Conservation (phyloP, 2,797 vertebrate species). For the Uromys caudimaculatus region DNA sequence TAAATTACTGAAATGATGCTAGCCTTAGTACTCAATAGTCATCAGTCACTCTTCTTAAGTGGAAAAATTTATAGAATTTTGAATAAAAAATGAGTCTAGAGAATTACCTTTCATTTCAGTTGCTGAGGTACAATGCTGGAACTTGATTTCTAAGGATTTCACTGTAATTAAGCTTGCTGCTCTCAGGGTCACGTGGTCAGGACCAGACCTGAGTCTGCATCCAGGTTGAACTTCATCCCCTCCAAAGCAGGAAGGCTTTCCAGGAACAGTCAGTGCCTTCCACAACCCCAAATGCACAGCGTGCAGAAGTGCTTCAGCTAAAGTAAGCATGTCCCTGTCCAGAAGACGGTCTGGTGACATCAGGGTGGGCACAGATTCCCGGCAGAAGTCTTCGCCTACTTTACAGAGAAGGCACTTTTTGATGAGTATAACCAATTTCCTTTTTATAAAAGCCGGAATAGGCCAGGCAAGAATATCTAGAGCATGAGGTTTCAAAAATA, state of each 20-base stretch:
- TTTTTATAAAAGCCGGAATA: constrained; percentile 89
- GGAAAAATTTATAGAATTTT: not conserved
- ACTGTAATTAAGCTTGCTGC: constrained; percentile 92
- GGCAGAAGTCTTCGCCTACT: constrained; percentile 90
- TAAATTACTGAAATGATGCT: not conserved
- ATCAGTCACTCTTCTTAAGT: not conserved
- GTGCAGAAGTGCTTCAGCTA: constrained; percentile 87
- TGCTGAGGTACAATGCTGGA: constrained; percentile 78
- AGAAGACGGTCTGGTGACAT: constrained; percentile 48
- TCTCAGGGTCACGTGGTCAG: constrained; percentile 91
- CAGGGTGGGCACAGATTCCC: not conserved
- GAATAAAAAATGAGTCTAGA: not conserved
- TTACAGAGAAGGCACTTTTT: constrained; percentile 91
- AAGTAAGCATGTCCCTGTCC: constrained; percentile 82
- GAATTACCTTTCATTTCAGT: constrained; percentile 87
- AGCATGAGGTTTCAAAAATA: constrained; percentile 85
- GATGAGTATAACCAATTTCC: constrained; percentile 90
- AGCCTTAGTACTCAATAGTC: constrained; percentile 2
- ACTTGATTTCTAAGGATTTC: constrained; percentile 92
- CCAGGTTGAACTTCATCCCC: constrained; percentile 80
- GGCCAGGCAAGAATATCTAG: constrained; percentile 84
- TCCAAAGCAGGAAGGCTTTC: constrained; percentile 88
- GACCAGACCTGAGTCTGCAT: not conserved
- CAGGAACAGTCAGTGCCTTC: constrained; percentile 82
- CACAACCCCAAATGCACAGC: constrained; percentile 89